Evolutionary conservation across 2,797 vertebrate genomes (phyloP).

Genomic region (Halcyon badia): DNA sequence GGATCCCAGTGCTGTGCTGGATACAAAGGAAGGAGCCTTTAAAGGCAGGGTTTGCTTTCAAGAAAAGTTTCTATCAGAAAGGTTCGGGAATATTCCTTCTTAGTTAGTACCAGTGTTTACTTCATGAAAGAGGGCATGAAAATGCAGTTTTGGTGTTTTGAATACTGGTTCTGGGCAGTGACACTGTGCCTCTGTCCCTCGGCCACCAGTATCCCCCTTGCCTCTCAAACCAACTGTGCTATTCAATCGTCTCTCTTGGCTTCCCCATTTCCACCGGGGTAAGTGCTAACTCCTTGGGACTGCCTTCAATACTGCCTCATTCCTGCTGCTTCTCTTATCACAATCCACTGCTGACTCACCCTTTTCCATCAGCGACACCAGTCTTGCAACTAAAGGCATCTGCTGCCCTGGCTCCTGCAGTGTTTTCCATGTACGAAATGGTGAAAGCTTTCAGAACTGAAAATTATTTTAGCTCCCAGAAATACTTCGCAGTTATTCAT

Average conservation of each 20-base stretch:
- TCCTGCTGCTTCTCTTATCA: not conserved
- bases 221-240: not conserved
- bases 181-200: not conserved
- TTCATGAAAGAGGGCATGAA: not conserved
- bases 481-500: not conserved
- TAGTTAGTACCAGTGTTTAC: not conserved
- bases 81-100: not conserved
- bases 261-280: not conserved
- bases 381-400: not conserved
- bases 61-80: not conserved
- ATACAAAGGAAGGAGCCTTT: not conserved
- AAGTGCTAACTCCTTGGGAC: not conserved
- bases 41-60: not conserved
- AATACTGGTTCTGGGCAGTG: not conserved
- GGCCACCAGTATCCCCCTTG: not conserved
- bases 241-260: not conserved
- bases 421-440: not conserved
- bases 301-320: not conserved
- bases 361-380: not conserved
- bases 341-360: not conserved
- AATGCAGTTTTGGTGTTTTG: not conserved
- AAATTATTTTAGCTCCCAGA: not conserved
- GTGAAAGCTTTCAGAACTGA: not conserved
- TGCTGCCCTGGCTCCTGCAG: not conserved
- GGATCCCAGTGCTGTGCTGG: not conserved